Conservation (phyloP, 2,888 invertebrate species). For the Esperia sulphurella region DNA sequence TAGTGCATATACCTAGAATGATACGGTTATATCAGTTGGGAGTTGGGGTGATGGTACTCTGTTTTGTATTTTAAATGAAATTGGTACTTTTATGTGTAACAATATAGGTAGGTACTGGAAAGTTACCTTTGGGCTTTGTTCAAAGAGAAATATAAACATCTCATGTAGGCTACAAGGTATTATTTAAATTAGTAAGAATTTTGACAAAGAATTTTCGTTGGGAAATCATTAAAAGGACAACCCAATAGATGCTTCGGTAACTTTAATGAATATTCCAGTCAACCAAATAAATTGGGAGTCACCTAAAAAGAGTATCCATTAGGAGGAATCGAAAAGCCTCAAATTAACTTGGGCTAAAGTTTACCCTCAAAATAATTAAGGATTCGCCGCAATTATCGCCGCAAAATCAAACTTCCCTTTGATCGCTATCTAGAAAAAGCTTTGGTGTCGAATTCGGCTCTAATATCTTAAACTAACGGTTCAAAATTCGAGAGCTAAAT, state of each 20-base stretch:
- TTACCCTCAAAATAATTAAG: constrained; percentile 79
- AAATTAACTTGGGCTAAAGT: constrained; percentile 76
- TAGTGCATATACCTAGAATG: constrained; percentile 49
- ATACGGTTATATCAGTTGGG: constrained; percentile 32
- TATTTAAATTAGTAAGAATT: not conserved
- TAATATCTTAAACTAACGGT: constrained; percentile 34
- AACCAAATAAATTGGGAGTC: constrained; percentile 72
- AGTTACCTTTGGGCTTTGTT: no score
- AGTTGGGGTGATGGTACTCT: constrained; percentile 1
- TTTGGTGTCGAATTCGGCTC: constrained; percentile 38
- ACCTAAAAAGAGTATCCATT: constrained; percentile 74
- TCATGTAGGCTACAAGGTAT: not conserved
- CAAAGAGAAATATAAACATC: no score
- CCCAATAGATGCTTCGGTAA: constrained; percentile 35
- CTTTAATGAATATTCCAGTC: constrained; percentile 71
- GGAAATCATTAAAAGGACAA: constrained; percentile 42
- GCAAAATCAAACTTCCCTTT: constrained; percentile 75
- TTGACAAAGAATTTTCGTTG: constrained; percentile 20
- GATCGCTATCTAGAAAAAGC: constrained; percentile 59
- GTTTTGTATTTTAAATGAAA: constrained; percentile 8
- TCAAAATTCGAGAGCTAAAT: constrained; percentile 29
- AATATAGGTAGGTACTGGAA: not conserved
- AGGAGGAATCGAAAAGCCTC: constrained; percentile 69
- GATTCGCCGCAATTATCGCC: constrained; percentile 78
- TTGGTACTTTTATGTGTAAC: not conserved